Conservation (phyloP, 2,797 vertebrate species). For the Fistularia tabacaria region DNA sequence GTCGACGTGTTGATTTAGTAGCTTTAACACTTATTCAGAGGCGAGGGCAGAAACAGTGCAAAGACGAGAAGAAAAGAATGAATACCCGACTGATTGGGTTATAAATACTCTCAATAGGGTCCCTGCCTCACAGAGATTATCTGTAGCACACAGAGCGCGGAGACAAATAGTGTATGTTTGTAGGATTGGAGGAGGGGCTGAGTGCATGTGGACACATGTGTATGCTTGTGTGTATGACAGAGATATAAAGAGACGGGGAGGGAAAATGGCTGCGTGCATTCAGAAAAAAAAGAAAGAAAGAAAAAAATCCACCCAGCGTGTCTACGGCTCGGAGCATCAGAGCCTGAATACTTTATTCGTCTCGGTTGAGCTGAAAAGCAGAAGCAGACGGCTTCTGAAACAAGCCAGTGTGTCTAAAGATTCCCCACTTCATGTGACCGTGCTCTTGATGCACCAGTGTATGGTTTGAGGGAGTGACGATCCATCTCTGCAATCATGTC, state of each 20-base stretch:
- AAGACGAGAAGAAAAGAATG: slow-evolving; percentile 42
- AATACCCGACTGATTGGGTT: slow-evolving; percentile 70
- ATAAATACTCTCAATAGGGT: slow-evolving; percentile 66
- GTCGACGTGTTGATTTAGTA: slow-evolving; percentile 34
- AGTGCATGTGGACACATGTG: slow-evolving; percentile 1
- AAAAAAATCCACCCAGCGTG: slow-evolving; percentile 47
- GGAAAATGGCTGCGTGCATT: slow-evolving; percentile 45
- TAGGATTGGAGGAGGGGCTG: slow-evolving; percentile 6
- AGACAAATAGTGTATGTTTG: slow-evolving; percentile 47
- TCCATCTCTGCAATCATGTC: slow-evolving; percentile 41
- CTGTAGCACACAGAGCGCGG: slow-evolving; percentile 42
- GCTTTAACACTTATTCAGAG: slow-evolving; percentile 26
- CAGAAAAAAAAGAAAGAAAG: slow-evolving; percentile 24
- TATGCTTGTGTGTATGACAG: slow-evolving; percentile 6
- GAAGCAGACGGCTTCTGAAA: slow-evolving; percentile 12
- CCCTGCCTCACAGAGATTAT: slow-evolving; percentile 58
- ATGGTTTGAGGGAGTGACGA: slow-evolving; percentile 17
- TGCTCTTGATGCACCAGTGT: slow-evolving; percentile 21
- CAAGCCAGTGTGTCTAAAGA: slow-evolving; percentile 20
- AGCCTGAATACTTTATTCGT: slow-evolving; percentile 65
- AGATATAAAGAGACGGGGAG: slow-evolving; percentile 19
- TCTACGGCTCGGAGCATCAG: slow-evolving; percentile 48
- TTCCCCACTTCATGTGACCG: slow-evolving; percentile 41
- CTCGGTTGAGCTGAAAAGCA: slow-evolving; percentile 40
- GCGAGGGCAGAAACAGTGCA: slow-evolving; percentile 35